A percentile compares a stretch with the other conserved stretches of the same genome.
phyloP scores from a whole-genome alignment of 2,113 vertebrate genomes.

The Xiphophorus couchianus region DNA sequence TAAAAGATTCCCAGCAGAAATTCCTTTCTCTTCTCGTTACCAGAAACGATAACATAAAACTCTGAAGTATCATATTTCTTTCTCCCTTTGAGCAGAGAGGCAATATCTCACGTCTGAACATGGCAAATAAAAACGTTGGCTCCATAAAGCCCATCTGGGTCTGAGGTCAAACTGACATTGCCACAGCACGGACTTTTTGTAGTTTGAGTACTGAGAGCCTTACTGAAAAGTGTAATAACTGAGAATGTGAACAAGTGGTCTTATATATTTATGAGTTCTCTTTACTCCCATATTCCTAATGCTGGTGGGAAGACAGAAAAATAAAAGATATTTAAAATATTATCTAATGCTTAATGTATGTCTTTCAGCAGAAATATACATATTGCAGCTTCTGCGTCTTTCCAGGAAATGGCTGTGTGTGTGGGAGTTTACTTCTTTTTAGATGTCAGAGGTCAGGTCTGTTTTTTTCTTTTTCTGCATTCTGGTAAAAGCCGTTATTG shows the following conservation, averaged over 20 bases:
- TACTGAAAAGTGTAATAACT: constrained; percentile 42
- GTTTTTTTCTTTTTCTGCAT: background rate
- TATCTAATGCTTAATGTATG: constrained; percentile 11
- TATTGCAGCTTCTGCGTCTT: constrained; percentile 12
- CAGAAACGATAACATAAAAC: constrained; percentile 12
- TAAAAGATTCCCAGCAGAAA: constrained; percentile 9
- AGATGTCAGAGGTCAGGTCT: background rate
- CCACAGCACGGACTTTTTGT: constrained; percentile 38
- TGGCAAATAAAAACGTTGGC: constrained; percentile 9
- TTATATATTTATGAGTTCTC: constrained; percentile 52
- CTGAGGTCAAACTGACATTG: constrained; percentile 43
- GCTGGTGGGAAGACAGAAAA: constrained; percentile 40
- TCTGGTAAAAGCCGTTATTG: background rate
- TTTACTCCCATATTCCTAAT: constrained; percentile 35
- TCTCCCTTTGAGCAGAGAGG: background rate
- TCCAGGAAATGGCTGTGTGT: background rate
- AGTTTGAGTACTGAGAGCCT: constrained; percentile 6
- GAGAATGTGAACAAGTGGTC: constrained; percentile 41
- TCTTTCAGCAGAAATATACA: constrained; percentile 10
- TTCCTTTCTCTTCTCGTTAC: constrained; percentile 7
- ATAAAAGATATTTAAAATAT: constrained; percentile 31
- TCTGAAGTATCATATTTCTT: constrained; percentile 19
- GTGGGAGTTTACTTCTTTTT: background rate
- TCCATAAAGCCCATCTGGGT: background rate
- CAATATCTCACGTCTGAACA: constrained; percentile 10